Percentiles rank a stretch among this genome's conserved stretches.
phyloP scores from a whole-genome alignment of 2,113 vertebrate species.

The Lagopus muta region DNA sequence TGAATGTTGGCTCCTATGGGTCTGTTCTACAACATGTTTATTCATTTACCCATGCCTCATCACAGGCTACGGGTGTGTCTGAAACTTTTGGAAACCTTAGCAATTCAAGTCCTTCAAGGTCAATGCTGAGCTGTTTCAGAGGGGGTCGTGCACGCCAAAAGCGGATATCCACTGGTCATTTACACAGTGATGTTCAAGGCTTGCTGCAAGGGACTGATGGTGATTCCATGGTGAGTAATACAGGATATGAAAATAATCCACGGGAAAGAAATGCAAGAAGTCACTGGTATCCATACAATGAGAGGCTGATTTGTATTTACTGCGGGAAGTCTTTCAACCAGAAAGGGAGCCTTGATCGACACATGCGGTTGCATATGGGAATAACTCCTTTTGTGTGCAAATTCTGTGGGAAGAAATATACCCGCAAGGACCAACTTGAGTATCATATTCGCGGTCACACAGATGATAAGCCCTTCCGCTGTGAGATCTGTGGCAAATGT shows the following conservation, averaged over 20 bases:
- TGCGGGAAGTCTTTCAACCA: constrained; percentile 99
- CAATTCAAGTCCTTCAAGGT: constrained; percentile 92
- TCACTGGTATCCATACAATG: constrained; percentile 96
- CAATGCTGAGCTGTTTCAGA: constrained; percentile 91
- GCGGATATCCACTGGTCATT: constrained; percentile 75
- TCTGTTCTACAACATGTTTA: constrained; percentile 91
- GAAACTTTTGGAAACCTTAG: constrained; percentile 87
- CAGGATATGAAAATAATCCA: constrained; percentile 86
- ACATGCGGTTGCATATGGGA: constrained; percentile 99
- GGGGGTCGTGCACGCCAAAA: constrained; percentile 91
- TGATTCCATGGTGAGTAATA: constrained; percentile 76
- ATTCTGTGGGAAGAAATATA: constrained; percentile 98
- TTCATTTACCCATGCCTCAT: constrained; percentile 84
- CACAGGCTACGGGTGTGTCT: constrained; percentile 77
- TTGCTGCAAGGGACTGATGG: constrained; percentile 75
- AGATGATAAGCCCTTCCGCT: constrained; percentile 98
- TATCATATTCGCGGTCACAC: constrained; percentile 99
- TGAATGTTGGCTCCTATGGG: constrained; percentile 93
- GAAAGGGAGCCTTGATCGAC: constrained; percentile 97
- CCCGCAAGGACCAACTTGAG: constrained; percentile 97
- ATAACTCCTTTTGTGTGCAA: constrained; percentile 99
- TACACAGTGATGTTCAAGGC: constrained; percentile 78
- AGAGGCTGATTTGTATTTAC: constrained; percentile 97
- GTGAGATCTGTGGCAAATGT: constrained; percentile 98
- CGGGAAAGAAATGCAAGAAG: constrained; percentile 89